Evolutionary conservation across 2,888 invertebrate genomes (phyloP).

Genomic region (Clitarchus hookeri): DNA sequence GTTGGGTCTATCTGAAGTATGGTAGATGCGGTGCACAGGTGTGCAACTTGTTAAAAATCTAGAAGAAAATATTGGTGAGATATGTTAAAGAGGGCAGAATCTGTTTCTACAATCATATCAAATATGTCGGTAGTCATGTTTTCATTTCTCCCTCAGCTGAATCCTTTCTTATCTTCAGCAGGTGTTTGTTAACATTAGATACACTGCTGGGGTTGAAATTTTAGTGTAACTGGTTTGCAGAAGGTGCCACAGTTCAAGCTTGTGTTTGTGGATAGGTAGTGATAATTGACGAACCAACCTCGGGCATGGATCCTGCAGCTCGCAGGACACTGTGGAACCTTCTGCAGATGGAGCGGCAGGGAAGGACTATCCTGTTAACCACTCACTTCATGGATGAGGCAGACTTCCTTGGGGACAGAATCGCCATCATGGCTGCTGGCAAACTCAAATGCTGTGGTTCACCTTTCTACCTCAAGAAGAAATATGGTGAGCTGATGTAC

Average conservation of each 20-base stretch:
- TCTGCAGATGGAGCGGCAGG: constrained; percentile 70
- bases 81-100: no score
- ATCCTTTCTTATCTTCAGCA: no score
- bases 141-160: no score
- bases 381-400: constrained; percentile 93
- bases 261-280: constrained; percentile 51
- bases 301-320: constrained; percentile 62
- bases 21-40: no score
- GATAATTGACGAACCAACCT: constrained; percentile 59
- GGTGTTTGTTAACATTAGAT: no score
- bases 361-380: constrained; percentile 77
- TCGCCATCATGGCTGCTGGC: constrained; percentile 85
- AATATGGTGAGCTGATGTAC: constrained; percentile 66
- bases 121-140: no score
- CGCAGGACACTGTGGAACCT: constrained; percentile 73
- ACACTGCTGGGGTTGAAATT: no score
- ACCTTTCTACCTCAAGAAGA: constrained; percentile 74
- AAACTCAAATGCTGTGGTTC: constrained; percentile 75
- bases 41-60: no score
- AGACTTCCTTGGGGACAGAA: constrained; percentile 82
- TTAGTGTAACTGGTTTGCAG: no score
- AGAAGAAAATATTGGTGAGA: not conserved
- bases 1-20: no score
- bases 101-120: no score
- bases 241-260: not conserved